phyloP scores from a whole-genome alignment of 2,113 vertebrate species.

The Mustela lutreola region DNA sequence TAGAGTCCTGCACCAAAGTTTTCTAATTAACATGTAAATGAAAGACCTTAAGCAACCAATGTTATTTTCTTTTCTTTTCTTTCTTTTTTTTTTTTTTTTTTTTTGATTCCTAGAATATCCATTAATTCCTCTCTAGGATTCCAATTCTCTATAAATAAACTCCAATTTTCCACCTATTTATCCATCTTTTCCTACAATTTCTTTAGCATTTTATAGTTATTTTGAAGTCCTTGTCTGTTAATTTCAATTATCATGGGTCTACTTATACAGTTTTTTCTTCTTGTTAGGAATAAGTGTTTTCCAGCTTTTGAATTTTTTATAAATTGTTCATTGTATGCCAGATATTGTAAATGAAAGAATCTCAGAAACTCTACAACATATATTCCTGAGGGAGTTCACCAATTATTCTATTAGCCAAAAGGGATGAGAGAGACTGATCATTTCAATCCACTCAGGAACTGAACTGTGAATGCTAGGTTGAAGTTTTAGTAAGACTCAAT shows the following conservation, averaged over 20 bases:
- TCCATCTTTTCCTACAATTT: not conserved
- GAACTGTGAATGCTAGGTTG: not conserved
- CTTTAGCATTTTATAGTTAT: constrained; percentile 13
- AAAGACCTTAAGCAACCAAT: not conserved
- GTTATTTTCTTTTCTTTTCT: not conserved
- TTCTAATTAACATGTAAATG: constrained; percentile 43
- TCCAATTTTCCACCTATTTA: not conserved
- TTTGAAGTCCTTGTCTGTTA: not conserved
- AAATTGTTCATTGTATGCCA: not conserved
- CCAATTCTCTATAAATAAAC: not conserved
- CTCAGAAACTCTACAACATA: constrained; percentile 18
- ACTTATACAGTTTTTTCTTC: constrained; percentile 32
- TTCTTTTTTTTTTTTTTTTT: not conserved
- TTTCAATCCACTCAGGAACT: not conserved
- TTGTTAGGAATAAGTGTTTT: constrained; percentile 42
- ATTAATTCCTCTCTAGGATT: constrained; percentile 6
- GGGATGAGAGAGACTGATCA: not conserved
- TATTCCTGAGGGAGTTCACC: not conserved
- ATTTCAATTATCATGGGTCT: constrained; percentile 28
- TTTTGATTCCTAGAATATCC: not conserved
- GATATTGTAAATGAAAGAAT: constrained; percentile 36
- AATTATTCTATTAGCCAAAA: constrained; percentile 32
- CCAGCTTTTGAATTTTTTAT: not conserved
- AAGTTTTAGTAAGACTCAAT: not conserved
- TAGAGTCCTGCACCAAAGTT: not conserved